phyloP scores from a whole-genome alignment of 2,113 vertebrate genomes.

The Barnardius zonarius region DNA sequence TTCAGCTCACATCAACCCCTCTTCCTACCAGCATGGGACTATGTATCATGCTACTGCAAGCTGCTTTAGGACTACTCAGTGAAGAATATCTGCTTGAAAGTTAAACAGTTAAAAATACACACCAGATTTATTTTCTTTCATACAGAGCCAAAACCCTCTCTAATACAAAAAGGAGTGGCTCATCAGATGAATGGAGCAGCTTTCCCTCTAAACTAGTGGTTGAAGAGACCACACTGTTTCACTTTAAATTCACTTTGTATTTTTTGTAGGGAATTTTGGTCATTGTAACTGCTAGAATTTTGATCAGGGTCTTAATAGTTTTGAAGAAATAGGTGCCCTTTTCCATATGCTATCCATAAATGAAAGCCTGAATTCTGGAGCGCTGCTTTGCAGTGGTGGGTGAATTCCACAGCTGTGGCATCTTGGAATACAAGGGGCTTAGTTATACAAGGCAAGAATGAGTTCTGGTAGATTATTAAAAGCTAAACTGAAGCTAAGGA shows the following conservation, averaged over 20 bases:
- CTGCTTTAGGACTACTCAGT: neutral
- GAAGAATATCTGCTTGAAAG: neutral
- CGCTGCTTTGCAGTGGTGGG: neutral
- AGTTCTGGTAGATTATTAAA: constrained; percentile 32
- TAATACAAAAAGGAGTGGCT: neutral
- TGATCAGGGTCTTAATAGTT: neutral
- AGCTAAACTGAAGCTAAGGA: neutral
- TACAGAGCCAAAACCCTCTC: neutral
- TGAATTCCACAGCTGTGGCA: constrained; percentile 20
- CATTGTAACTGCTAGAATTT: neutral
- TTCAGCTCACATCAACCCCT: neutral
- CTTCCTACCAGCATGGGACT: neutral
- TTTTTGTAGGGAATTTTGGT: neutral
- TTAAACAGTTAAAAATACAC: neutral
- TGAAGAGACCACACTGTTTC: neutral
- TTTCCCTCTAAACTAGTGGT: neutral
- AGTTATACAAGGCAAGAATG: constrained; percentile 30
- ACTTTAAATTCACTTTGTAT: neutral
- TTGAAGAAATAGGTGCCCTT: neutral
- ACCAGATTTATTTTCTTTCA: neutral
- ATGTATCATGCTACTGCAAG: neutral
- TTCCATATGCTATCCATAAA: neutral
- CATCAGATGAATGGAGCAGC: neutral
- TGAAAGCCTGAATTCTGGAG: neutral
- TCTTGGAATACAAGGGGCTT: constrained; percentile 9